Conservation (phyloP, 2,888 invertebrate species). For the Yponomeuta malinellus region DNA sequence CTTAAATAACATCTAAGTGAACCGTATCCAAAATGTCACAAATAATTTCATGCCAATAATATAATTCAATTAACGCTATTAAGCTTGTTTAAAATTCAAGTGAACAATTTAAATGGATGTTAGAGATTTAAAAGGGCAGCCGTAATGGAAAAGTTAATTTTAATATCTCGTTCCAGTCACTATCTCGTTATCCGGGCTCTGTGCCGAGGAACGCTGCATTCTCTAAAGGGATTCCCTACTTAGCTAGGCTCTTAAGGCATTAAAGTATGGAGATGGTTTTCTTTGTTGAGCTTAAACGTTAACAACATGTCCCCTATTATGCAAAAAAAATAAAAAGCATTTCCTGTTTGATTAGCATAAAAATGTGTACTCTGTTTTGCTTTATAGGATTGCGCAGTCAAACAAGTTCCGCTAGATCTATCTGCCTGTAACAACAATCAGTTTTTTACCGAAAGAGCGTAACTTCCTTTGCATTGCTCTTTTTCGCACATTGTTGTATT, state of each 20-base stretch:
- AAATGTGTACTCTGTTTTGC: too few relatives aligned
- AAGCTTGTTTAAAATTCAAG: conserved; percentile 18
- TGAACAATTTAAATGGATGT: conserved; percentile 31
- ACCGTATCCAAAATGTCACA: neutral
- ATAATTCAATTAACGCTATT: neutral
- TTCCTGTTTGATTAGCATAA: too few relatives aligned
- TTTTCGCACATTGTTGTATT: too few relatives aligned
- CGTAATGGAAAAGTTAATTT: conserved; percentile 53
- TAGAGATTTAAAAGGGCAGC: conserved; percentile 36
- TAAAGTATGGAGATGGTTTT: conserved; percentile 1
- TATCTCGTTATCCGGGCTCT: conserved; percentile 41
- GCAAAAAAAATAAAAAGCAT: neutral
- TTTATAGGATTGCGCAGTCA: too few relatives aligned
- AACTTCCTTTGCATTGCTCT: too few relatives aligned
- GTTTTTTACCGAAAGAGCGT: too few relatives aligned
- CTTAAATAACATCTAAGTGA: neutral
- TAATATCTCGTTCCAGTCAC: conserved; percentile 35
- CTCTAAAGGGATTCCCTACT: conserved; percentile 35
- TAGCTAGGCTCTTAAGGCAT: conserved; percentile 25
- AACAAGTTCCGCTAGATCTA: too few relatives aligned
- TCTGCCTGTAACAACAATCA: too few relatives aligned
- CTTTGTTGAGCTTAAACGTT: neutral
- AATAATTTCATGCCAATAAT: neutral
- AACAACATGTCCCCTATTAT: neutral
- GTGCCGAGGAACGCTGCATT: conserved; percentile 23